These are phyloP conservation scores for Gonatopus flavifemur DNA, from an alignment of 1,140 invertebrate genomes.

Conservation along the genomic window DNA sequence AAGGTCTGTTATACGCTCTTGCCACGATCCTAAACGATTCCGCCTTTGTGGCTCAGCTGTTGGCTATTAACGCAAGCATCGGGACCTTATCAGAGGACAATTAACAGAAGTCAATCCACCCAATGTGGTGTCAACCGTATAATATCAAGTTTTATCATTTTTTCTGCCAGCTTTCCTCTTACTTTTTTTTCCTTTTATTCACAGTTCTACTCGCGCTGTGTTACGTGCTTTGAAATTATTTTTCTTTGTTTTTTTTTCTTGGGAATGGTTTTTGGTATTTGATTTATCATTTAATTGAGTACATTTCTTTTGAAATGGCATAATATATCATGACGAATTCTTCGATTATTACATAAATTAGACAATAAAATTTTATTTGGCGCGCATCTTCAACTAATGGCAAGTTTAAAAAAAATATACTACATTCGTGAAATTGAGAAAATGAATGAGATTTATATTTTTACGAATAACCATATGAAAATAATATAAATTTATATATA, in stretches of 20 bases:
- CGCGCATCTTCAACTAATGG: no score
- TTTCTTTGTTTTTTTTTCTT: conserved; percentile 2
- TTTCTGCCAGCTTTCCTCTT: conserved; percentile 48
- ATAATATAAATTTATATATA: no score
- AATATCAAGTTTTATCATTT: conserved; percentile 35
- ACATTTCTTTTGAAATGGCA: no score
- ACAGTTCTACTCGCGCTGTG: conserved; percentile 13
- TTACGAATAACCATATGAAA: no score
- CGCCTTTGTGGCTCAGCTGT: conserved; percentile 70
- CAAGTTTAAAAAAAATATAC: no score
- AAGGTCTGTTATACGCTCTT: conserved; percentile 64
- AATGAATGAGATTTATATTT: no score
- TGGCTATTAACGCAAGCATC: conserved; percentile 73
- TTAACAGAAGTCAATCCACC: conserved; percentile 55
- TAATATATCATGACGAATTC: no score
- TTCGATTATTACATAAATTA: no score
- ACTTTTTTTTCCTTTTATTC: conserved; percentile 42
- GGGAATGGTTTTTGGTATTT: neutral
- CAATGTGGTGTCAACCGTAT: conserved; percentile 24
- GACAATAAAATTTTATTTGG: no score
- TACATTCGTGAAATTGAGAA: no score
- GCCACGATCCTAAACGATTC: conserved; percentile 72
- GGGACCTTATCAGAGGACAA: conserved; percentile 74
- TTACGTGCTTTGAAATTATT: conserved; percentile 17
- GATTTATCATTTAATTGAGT: no score